phyloP scores from a whole-genome alignment of 2,797 vertebrate species.

The Choloepus didactylus region DNA sequence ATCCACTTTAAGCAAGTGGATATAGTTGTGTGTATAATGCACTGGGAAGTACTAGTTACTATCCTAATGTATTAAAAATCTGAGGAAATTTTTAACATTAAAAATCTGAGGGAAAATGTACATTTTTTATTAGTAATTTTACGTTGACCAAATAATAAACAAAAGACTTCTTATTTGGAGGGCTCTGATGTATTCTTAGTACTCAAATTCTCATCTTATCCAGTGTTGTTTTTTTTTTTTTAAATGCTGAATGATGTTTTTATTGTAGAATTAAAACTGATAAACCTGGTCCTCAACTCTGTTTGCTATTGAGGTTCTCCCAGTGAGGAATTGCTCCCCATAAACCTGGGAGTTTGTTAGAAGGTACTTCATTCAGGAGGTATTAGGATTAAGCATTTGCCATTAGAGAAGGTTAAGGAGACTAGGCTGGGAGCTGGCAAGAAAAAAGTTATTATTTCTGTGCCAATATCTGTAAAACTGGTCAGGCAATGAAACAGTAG shows the following conservation, averaged over 20 bases:
- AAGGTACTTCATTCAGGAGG: background rate
- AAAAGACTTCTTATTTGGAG: slow-evolving; percentile 16
- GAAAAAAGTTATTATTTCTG: background rate
- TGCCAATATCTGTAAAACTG: slow-evolving; percentile 21
- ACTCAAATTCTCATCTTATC: background rate
- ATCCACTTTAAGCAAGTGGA: background rate
- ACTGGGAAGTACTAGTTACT: background rate
- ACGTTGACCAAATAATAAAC: background rate
- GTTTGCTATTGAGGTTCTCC: background rate
- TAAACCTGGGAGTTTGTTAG: background rate
- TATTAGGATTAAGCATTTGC: background rate
- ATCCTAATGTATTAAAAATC: background rate
- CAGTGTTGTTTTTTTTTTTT: background rate
- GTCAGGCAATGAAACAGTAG: background rate
- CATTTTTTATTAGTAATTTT: slow-evolving; percentile 34
- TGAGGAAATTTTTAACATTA: slow-evolving; percentile 24
- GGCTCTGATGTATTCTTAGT: background rate
- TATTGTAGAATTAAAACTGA: slow-evolving; percentile 30
- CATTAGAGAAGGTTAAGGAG: background rate
- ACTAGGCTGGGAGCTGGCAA: background rate
- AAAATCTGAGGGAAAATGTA: background rate
- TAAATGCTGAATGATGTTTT: background rate
- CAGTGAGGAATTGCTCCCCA: background rate
- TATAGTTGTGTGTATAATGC: background rate
- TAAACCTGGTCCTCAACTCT: background rate